Evolutionary conservation across 2,113 vertebrate species (phyloP), one percentile per base, ranked within the genome.

Genomic region (Promerops cafer): DNA sequence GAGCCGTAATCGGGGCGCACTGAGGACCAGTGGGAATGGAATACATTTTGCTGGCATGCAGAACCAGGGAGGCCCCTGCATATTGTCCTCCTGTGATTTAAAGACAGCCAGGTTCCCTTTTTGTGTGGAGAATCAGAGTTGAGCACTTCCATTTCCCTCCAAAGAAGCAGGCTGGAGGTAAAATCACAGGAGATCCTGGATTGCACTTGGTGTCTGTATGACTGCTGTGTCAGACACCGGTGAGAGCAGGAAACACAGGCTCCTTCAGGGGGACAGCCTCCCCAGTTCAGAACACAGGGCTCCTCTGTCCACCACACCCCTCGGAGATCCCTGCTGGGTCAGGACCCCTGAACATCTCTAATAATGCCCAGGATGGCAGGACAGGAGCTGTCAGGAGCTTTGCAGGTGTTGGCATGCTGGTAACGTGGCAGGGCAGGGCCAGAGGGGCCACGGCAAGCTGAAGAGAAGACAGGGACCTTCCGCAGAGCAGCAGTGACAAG

Each of bases 171-270:
- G 9, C 42, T 75, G 52, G 75, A 63, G 37, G 30, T 71, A 9
- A 66, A 79, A 57, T 40, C 9, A 4, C 26, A 11, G 15, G 50
- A 31, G 42, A 22, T 40, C 13, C 17, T 60, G 69, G 28, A 24
- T 15, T 5, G 2, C 40, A 40, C 11, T 66, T 2, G 2, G 33
- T 15, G 0, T 57, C n/a, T 72, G 54, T 5, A 1, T 16, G 22
- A 16, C 23, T 90, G 59, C 64, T 65, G 23, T 2, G 4, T 54
- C 35, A 83, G 61, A 45, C 57, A 22, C 9, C 42, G 39, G 17
- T 3, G 4, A 27, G 21, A 49, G 39, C 47, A 63, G 37, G 23
- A 54, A 37, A 63, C n/a, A 49, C 19, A 16, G 68, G 11, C 15
- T 68, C 39, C 59, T 50, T 54, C 64, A 11, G 30, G 80, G 30